Conservation (phyloP, 35 echinoderm and acorn worm species). For the Heliocidaris tuberculata region DNA sequence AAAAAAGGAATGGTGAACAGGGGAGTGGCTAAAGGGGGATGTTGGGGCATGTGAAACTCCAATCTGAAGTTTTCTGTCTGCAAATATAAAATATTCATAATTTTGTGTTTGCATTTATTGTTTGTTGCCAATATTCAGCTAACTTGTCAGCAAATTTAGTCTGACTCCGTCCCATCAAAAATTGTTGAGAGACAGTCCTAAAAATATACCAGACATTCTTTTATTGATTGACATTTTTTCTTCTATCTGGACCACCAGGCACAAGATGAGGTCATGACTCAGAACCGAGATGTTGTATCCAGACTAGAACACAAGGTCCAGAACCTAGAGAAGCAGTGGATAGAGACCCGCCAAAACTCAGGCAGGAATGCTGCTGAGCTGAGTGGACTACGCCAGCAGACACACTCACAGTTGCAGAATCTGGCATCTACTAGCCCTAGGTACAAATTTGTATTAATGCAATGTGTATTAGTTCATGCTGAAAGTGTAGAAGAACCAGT, state of each 20-base stretch:
- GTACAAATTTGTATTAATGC: not conserved
- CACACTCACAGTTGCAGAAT: constrained; percentile 69
- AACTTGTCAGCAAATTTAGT: no score
- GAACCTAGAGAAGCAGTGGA: constrained; percentile 86
- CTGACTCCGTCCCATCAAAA: no score
- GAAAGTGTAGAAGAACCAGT: not conserved
- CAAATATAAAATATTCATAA: no score
- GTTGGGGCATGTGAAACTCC: no score
- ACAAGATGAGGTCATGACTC: constrained; percentile 78
- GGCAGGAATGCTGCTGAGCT: constrained; percentile 79
- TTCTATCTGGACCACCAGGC: constrained; percentile 46
- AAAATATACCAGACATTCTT: no score
- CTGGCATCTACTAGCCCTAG: constrained; percentile 46
- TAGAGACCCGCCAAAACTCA: constrained; percentile 84
- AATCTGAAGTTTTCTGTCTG: no score
- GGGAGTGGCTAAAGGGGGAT: no score
- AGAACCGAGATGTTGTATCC: constrained; percentile 78
- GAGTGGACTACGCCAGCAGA: constrained; percentile 69
- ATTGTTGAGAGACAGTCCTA: no score
- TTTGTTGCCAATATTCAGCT: no score
- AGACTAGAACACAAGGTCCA: constrained; percentile 87
- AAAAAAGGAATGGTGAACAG: no score
- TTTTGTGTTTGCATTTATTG: no score
- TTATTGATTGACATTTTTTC: no score
- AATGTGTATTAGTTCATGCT: not conserved